phyloP scores from a whole-genome alignment of 1,140 invertebrate genomes.

The Halictus rubicundus region DNA sequence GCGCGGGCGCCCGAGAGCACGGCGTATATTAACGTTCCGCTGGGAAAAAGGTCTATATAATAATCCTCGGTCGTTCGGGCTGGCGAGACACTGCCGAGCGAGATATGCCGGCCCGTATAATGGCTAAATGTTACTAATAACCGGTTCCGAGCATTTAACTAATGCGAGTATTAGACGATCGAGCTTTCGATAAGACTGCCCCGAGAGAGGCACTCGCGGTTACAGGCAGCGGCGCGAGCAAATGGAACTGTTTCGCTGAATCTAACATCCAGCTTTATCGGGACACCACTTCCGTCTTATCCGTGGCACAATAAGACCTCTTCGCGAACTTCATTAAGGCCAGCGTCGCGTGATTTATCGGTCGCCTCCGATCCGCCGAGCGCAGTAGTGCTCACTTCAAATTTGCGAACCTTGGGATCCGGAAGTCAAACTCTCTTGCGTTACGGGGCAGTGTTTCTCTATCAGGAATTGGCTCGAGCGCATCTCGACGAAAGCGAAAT shows the following conservation, averaged over 20 bases:
- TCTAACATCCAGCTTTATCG: slow-evolving; percentile 55
- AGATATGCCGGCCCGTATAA: slow-evolving; percentile 56
- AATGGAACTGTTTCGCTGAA: slow-evolving; percentile 52
- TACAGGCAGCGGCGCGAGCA: slow-evolving; percentile 40
- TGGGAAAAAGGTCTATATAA: slow-evolving; percentile 50
- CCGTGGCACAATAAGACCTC: slow-evolving; percentile 37
- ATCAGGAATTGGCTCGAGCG: no score
- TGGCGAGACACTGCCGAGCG: slow-evolving; percentile 33
- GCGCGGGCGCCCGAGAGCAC: background rate
- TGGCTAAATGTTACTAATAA: slow-evolving; percentile 67
- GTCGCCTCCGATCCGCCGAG: background rate
- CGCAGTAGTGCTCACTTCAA: no score
- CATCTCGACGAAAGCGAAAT: no score
- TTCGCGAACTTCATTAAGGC: slow-evolving; percentile 42
- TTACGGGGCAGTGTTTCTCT: no score
- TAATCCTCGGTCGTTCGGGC: slow-evolving; percentile 54
- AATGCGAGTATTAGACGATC: slow-evolving; percentile 64
- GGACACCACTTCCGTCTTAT: slow-evolving; percentile 54
- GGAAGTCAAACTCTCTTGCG: no score
- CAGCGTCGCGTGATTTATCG: slow-evolving; percentile 34
- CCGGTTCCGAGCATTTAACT: slow-evolving; percentile 66
- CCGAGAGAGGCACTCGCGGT: slow-evolving; percentile 41
- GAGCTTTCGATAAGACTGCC: slow-evolving; percentile 54
- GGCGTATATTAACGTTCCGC: slow-evolving; percentile 55
- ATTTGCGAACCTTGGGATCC: no score